Conservation (phyloP, 2,888 invertebrate species). For the Drosophila borborema region DNA sequence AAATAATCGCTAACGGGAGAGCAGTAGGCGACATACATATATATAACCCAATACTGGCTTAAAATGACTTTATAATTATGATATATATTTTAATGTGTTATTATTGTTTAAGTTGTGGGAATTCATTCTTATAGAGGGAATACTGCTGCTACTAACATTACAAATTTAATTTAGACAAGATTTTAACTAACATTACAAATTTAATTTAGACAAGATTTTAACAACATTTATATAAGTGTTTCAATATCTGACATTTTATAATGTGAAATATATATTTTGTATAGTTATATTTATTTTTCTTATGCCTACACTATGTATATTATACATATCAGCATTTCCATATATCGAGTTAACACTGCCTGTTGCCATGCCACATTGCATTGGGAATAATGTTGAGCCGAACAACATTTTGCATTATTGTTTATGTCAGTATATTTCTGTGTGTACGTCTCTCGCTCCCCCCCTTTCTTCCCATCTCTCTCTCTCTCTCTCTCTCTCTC, state of each 20-base stretch:
- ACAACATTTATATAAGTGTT: too few relatives aligned
- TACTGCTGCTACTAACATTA: too few relatives aligned
- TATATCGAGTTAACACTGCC: slow-evolving; percentile 16
- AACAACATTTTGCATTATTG: slow-evolving; percentile 42
- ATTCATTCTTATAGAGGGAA: too few relatives aligned
- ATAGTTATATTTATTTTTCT: neutral
- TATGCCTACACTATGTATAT: neutral
- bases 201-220: too few relatives aligned
- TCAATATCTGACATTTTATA: too few relatives aligned
- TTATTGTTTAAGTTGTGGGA: too few relatives aligned
- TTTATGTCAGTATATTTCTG: slow-evolving; percentile 34
- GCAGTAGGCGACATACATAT: neutral
- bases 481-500: neutral
- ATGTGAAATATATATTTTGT: too few relatives aligned
- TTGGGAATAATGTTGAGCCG: slow-evolving; percentile 39
- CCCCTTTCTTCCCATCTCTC: neutral
- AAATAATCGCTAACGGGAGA: neutral
- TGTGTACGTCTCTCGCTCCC: slow-evolving; percentile 7
- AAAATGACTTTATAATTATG: neutral
- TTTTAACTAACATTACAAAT: too few relatives aligned
- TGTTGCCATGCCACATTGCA: slow-evolving; percentile 23
- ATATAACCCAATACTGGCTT: neutral
- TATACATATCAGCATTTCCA: neutral
- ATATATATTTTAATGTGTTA: neutral
- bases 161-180: too few relatives aligned